Evolutionary conservation across 2,888 invertebrate genomes (phyloP), one percentile per base, ranked within the genome.

Genomic region (Ornithoptera alexandrae): DNA sequence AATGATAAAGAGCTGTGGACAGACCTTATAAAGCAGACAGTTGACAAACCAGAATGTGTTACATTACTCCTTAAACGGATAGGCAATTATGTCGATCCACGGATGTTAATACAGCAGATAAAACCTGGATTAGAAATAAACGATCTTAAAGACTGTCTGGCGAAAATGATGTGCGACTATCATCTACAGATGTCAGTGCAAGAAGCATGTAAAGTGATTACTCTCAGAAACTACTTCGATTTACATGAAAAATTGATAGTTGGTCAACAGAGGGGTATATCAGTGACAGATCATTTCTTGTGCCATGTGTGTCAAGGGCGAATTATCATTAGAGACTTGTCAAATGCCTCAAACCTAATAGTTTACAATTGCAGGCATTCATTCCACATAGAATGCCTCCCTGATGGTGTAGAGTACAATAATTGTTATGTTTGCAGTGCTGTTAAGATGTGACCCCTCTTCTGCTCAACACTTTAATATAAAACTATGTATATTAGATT

Each of bases 131-230:
- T 97, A 88, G 94, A 96, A 84, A 98, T 99, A 78, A 97, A 97
- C 12, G 97, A 97, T 57, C 91, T 99, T 59, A 96, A 98, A 77
- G 96, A 97, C 79, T 97, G 98, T 0, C 93, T 99, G 15, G 97
- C 97, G 1, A 98, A 98, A 91, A 98, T 99, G 95, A 94, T 99
- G 89, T 96, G 97, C 78, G 99, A 99, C 85, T 99, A 98, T 86
- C 97, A 97, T 81, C 93, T 98, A 71, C 98, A 98, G 94, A 95
- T 97, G 42, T 97, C 97, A 1, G 95, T 98, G 30, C 96, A 98
- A 85, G 97, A 97, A 85, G 97, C 97, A 0, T 98, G 97, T 85
- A 96, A 97, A 80, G 95, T 97, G 81, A 97, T 98, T 72, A 94
- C 98, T n/a, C 94, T 97, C 1, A 94, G 95, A 3, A 98, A 98